Base-by-base conservation (phyloP, 1,140 invertebrate species). In the Dinothrombium tinctorium region DNA sequence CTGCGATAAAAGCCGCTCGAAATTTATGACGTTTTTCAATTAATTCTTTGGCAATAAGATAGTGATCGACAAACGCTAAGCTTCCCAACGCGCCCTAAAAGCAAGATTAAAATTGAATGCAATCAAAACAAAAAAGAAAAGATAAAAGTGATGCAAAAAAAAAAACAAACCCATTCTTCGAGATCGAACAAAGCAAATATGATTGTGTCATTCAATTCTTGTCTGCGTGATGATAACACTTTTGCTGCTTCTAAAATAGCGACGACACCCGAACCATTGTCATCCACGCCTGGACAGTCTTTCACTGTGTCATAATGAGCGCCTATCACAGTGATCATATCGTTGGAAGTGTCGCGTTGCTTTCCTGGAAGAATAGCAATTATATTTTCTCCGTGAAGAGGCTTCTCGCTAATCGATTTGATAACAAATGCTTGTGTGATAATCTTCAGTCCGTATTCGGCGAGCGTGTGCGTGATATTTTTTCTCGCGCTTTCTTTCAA, bases 171-270 rank as follows among this genome's bases (percentile, higher is more conserved):
- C n/a, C 53, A 44, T 49, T 61, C 59, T 50, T 63, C 61, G 33
- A 59, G 41, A 46, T 63, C 61, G 50, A 63, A 63, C 0, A 56
- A 54, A 0, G 61, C 61, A 42, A 63, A 62, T 17, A 63, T 54
- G 11, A 63, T 47, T 6, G 53, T 53, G 37, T 58, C 50, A 36
- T 57, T 53, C 4, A 56, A 43, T 41, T 33, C 45, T 43, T 56
- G 59, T 15, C 47, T 49, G 21, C 51, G 50, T 32, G 53, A 47
- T 6, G 56, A 37, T 12, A 63, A 45, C 2, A 52, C 46, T 15
- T 58, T 38, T 4, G 59, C 59, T 6, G 54, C 47, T 51, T 63
- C 61, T 20, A 63, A 42, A 46, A 63, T 51, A 3, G 54, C 59
- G 2, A 54, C 51, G 15, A 58, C 46, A 9, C 61, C 61, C 6